Evolutionary conservation across 1,140 invertebrate species (phyloP).

Genomic region (Brachionus manjavacas): DNA sequence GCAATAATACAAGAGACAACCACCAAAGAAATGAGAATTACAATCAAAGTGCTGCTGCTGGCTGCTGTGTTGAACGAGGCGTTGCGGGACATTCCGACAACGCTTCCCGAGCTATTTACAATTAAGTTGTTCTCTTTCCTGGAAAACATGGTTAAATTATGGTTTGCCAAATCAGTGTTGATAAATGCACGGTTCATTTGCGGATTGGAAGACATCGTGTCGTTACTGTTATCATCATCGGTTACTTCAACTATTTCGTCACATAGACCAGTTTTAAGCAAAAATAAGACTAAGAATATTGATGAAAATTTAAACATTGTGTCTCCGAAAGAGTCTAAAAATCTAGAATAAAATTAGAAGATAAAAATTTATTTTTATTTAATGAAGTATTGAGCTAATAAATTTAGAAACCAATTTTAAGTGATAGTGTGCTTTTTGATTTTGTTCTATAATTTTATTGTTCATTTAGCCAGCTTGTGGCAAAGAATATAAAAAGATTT

Average conservation of each 20-base stretch:
- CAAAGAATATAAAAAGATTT: background rate
- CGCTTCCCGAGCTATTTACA: background rate
- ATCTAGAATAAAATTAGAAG: background rate
- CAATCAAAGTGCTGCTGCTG: background rate
- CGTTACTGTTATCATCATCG: background rate
- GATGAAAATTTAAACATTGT: background rate
- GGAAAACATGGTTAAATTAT: conserved; percentile 14
- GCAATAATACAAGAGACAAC: background rate
- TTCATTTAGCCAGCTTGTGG: background rate
- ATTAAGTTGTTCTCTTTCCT: background rate
- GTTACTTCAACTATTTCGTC: background rate
- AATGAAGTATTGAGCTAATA: background rate
- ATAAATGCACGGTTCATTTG: conserved; percentile 21
- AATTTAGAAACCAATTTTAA: background rate
- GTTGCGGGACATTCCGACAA: background rate
- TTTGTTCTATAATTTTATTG: background rate
- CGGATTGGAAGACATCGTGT: background rate
- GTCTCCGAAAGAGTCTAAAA: background rate
- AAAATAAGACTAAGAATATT: background rate
- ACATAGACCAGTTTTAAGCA: background rate
- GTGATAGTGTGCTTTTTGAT: background rate
- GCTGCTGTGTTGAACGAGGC: background rate
- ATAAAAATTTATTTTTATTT: background rate
- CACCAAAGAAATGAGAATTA: conserved; percentile 6
- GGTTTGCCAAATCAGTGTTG: conserved; percentile 4